Conservation (phyloP, 2,888 invertebrate species). For the Habroteleia sp. region DNA sequence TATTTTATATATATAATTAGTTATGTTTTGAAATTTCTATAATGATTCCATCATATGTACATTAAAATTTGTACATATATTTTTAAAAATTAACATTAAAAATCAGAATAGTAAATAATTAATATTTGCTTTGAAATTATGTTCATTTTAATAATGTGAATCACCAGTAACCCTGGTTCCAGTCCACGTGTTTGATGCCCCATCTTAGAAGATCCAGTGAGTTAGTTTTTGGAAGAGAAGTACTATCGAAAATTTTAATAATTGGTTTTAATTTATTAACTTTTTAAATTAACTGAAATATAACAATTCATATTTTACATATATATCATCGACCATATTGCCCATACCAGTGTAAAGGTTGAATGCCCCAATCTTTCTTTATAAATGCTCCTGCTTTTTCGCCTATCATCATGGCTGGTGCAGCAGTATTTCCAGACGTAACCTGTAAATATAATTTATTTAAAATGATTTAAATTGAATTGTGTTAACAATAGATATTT, state of each 20-base stretch:
- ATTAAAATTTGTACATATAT: too few relatives aligned
- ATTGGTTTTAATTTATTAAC: slow-evolving; percentile 36
- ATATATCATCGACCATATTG: slow-evolving; percentile 45
- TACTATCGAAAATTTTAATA: slow-evolving; percentile 70
- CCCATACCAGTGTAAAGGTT: slow-evolving; percentile 73
- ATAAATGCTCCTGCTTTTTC: slow-evolving; percentile 83
- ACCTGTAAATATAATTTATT: slow-evolving; percentile 73
- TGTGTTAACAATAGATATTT: too few relatives aligned
- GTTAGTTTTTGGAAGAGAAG: slow-evolving; percentile 68
- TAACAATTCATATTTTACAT: background rate
- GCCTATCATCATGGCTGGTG: slow-evolving; percentile 84
- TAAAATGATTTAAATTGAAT: too few relatives aligned
- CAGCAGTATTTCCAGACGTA: slow-evolving; percentile 83
- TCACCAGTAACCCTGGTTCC: slow-evolving; percentile 70
- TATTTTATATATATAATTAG: too few relatives aligned
- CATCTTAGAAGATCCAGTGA: slow-evolving; percentile 74
- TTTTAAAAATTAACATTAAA: too few relatives aligned
- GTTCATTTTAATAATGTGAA: background rate
- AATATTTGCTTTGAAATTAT: too few relatives aligned
- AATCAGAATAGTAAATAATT: too few relatives aligned
- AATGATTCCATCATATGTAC: too few relatives aligned
- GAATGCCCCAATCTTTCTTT: slow-evolving; percentile 80
- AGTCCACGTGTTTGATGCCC: slow-evolving; percentile 75
- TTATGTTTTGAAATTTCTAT: too few relatives aligned
- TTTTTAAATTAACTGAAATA: slow-evolving; percentile 1